phyloP scores from a whole-genome alignment of 2,113 vertebrate genomes.

The Bubo blakistoni region DNA sequence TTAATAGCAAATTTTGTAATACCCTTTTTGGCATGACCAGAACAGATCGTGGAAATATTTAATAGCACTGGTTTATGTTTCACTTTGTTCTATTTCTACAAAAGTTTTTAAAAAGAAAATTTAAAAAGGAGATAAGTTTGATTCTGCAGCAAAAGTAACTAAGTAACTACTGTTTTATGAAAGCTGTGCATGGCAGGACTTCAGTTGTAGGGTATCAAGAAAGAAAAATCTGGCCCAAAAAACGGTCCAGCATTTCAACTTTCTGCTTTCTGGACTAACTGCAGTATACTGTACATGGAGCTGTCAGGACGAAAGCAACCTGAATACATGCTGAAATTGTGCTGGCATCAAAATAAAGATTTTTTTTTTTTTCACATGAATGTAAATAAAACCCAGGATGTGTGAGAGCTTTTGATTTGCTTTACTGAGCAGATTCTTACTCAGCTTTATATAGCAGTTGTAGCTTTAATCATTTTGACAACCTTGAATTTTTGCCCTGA shows the following conservation, averaged over 20 bases:
- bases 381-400: not conserved
- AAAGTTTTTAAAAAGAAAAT: not conserved
- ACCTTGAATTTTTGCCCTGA: not conserved
- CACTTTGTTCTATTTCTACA: not conserved
- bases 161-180: not conserved
- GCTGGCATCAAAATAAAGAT: not conserved
- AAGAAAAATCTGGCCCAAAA: not conserved
- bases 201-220: not conserved
- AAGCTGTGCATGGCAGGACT: not conserved
- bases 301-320: not conserved
- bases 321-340: not conserved
- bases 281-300: not conserved
- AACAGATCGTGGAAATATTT: not conserved
- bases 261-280: not conserved
- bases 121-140: not conserved
- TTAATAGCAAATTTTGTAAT: not conserved
- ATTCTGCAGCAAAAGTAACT: not conserved
- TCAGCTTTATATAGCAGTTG: not conserved
- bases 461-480: not conserved
- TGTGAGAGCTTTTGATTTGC: not conserved
- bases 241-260: not conserved
- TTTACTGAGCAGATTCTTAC: not conserved
- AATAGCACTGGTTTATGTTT: not conserved
- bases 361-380: not conserved
- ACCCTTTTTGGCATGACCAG: not conserved